Base-by-base conservation (phyloP, 2,888 invertebrate species). In the Pheosia gnoma region DNA sequence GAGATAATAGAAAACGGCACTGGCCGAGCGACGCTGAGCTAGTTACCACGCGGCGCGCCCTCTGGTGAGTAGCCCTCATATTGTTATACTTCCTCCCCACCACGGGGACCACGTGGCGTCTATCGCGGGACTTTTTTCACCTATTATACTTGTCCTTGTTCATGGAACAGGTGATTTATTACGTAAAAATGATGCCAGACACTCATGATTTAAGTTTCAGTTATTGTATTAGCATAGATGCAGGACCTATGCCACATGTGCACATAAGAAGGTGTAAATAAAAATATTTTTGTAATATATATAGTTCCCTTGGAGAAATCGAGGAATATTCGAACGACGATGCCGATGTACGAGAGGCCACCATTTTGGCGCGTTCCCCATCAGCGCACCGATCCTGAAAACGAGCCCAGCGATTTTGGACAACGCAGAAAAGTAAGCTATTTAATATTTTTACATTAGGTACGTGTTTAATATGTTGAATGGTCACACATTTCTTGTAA, bases 331-430 rank as follows among this genome's bases (percentile, higher is more conserved):
- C 45, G 10, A 36, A 57, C 59, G 63, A 78, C 66, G 67, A 95
- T 95, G 95, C 94, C 95, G 75, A 74, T 86, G 81, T 95, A 95
- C 85, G 94, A 95, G 82, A 90, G 95, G 72, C 95, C 95, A 57
- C 91, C 95, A 57, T 95, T 95, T 86, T 95, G 95, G 95, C 90
- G 94, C 51, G 87, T 94, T 54, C 94, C 94, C 7, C 88, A 89
- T 70, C 87, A 87, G 68, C 85, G 93, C 9, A 81, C 66, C 3
- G 93, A 94, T 68, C 94, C 94, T 63, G 94, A 88, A 56, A 88
- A 91, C 62, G 90, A 86, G 64, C 75, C 83, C 57, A 84, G 89
- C 62, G 81, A 81, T 66, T 87, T 85, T 66, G 81, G 85, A 58
- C 85, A 85, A 65, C 74, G 79, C 58, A 80, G 72, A 71, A 75